phyloP scores from a whole-genome alignment of 2,113 vertebrate genomes.

The Ctenodactylus gundi region DNA sequence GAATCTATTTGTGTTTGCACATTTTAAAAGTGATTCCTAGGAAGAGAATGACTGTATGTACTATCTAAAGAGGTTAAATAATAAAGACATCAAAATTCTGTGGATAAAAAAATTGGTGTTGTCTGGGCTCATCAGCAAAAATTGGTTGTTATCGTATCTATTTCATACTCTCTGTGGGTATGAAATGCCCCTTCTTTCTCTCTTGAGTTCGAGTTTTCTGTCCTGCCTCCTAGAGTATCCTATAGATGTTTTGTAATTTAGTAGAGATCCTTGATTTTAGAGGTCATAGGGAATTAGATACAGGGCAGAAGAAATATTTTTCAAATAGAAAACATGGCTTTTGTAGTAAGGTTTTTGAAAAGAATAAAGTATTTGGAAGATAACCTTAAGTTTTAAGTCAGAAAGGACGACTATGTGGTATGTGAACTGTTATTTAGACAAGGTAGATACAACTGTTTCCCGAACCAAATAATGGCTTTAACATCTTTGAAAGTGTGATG shows the following conservation, averaged over 20 bases:
- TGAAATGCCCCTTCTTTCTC: not conserved
- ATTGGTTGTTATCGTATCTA: not conserved
- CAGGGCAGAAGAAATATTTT: constrained; percentile 5
- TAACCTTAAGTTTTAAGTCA: constrained; percentile 17
- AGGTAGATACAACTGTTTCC: not conserved
- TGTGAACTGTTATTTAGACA: not conserved
- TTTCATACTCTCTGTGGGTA: not conserved
- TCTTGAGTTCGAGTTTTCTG: not conserved
- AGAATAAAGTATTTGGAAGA: constrained; percentile 17
- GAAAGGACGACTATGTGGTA: not conserved
- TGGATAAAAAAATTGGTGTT: not conserved
- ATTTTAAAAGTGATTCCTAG: constrained; percentile 14
- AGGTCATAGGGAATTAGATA: not conserved
- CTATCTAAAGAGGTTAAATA: constrained; percentile 21
- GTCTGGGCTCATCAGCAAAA: not conserved
- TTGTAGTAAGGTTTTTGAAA: not conserved
- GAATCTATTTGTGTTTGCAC: constrained; percentile 22
- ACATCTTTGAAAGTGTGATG: not conserved
- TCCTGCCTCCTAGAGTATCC: not conserved
- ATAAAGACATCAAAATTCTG: not conserved
- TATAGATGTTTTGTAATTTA: not conserved
- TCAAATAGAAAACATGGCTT: not conserved
- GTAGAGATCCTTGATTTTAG: not conserved
- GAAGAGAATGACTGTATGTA: not conserved
- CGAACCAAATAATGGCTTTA: constrained; percentile 19